These are phyloP conservation scores for Monochamus saltuarius DNA, from an alignment of 1,140 invertebrate genomes.

Conservation along the genomic window DNA sequence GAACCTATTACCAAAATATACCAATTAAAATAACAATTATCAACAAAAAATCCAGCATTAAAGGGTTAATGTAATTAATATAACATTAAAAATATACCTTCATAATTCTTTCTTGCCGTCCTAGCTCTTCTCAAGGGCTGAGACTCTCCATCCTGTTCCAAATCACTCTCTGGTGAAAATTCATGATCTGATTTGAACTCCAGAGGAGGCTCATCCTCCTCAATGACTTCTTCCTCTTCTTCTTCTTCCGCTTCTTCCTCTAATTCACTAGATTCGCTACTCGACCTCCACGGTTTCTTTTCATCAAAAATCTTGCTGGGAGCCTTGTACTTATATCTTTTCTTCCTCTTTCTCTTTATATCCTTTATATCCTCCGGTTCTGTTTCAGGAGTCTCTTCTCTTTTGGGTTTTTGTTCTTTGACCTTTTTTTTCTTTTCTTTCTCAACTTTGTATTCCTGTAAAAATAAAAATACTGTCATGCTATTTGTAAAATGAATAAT, in stretches of 20 bases:
- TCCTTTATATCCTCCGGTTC: conserved; percentile 30
- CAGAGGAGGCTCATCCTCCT: conserved; percentile 55
- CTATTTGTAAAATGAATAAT: conserved; percentile 8
- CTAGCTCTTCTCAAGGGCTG: conserved; percentile 66
- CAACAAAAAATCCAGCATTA: not conserved
- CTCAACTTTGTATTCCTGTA: conserved; percentile 50
- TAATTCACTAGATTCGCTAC: conserved; percentile 62
- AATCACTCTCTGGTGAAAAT: conserved; percentile 79
- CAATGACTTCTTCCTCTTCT: conserved; percentile 59
- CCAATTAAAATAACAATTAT: not conserved
- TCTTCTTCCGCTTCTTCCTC: conserved; percentile 61
- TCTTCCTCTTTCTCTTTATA: conserved; percentile 55
- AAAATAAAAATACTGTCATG: conserved; percentile 36
- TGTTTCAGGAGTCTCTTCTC: conserved; percentile 48
- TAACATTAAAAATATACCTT: no score
- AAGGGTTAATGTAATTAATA: no score
- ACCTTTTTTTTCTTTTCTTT: conserved; percentile 53
- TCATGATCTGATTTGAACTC: conserved; percentile 84
- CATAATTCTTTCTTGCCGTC: conserved; percentile 56
- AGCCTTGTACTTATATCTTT: conserved; percentile 61
- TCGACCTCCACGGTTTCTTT: conserved; percentile 67
- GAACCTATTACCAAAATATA: not conserved
- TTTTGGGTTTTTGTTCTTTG: conserved; percentile 50
- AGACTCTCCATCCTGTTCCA: conserved; percentile 59
- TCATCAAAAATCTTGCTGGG: conserved; percentile 60